These are phyloP conservation scores for Leptinotarsa tumamoca DNA, from an alignment of 2,888 invertebrate species.

Conservation along the genomic window DNA sequence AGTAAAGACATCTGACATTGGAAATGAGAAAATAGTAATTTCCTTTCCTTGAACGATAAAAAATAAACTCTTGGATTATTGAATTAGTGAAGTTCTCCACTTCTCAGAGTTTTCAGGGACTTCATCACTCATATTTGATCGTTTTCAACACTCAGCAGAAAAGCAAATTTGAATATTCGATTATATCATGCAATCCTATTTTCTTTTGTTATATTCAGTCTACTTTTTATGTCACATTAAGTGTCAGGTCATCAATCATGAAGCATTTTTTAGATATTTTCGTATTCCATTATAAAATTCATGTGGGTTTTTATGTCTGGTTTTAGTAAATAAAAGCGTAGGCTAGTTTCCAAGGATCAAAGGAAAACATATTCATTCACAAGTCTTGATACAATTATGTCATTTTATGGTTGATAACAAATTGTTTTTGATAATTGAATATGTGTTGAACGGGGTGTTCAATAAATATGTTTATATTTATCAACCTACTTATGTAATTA, in stretches of 20 bases:
- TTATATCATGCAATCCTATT: too few species aligned
- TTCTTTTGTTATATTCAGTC: too few species aligned
- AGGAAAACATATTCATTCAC: background rate
- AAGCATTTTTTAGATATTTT: too few species aligned
- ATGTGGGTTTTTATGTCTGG: background rate
- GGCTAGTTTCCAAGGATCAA: conserved; percentile 3
- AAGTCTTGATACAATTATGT: background rate
- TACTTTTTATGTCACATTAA: too few species aligned
- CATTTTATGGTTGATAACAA: background rate
- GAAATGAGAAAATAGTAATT: background rate
- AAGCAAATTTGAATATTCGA: too few species aligned
- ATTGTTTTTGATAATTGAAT: background rate
- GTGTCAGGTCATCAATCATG: too few species aligned
- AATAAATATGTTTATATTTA: conserved; percentile 9
- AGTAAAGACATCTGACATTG: background rate
- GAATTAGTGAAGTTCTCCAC: background rate
- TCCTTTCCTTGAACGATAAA: background rate
- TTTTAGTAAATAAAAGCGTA: background rate
- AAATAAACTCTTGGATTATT: background rate
- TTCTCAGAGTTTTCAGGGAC: too few species aligned
- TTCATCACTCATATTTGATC: too few species aligned
- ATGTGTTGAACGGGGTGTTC: background rate
- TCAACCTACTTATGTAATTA: conserved; percentile 12
- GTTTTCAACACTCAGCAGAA: too few species aligned
- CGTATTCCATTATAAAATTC: background rate